These are phyloP conservation scores for Drosophila barbarae DNA, from an alignment of 2,888 invertebrate genomes.

Conservation along the genomic window DNA sequence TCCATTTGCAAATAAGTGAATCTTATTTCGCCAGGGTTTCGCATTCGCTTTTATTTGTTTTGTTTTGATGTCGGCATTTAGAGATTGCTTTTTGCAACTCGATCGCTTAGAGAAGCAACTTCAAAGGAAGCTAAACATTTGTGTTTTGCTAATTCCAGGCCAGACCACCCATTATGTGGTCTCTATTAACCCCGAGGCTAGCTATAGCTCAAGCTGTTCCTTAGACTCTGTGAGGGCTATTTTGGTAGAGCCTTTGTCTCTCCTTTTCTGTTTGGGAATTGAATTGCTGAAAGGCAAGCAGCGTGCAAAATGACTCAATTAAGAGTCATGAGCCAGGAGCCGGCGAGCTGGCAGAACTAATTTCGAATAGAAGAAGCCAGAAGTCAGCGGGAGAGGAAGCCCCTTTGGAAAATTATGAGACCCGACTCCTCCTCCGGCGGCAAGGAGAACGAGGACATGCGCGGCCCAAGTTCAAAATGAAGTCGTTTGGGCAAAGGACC, in stretches of 20 bases:
- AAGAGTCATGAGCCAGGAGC: conserved; percentile 36
- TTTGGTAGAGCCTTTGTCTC: conserved; percentile 44
- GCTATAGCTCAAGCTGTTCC: background rate
- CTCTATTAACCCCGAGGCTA: conserved; percentile 21
- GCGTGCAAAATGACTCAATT: conserved; percentile 71
- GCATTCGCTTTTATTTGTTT: conserved; percentile 27
- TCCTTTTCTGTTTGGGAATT: conserved; percentile 36
- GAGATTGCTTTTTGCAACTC: conserved; percentile 22
- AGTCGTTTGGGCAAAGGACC: conserved; percentile 60
- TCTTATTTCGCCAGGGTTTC: conserved; percentile 10
- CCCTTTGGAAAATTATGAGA: conserved; percentile 36
- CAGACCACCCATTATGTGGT: conserved; percentile 30
- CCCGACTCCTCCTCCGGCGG: conserved; percentile 13
- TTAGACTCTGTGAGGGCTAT: conserved; percentile 12
- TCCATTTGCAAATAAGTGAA: conserved; percentile 6
- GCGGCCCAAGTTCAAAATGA: conserved; percentile 57
- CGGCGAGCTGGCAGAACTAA: conserved; percentile 58
- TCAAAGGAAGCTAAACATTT: conserved; percentile 37
- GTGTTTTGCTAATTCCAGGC: conserved; percentile 10
- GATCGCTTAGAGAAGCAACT: conserved; percentile 14
- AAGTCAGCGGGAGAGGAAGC: conserved; percentile 56
- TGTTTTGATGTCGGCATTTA: conserved; percentile 14
- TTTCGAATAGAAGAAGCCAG: conserved; percentile 26
- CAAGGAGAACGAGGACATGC: conserved; percentile 33
- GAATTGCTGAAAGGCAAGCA: conserved; percentile 57